Evolutionary conservation across 2,888 invertebrate genomes (phyloP).

Genomic region (Hydroisotoma schaefferi): DNA sequence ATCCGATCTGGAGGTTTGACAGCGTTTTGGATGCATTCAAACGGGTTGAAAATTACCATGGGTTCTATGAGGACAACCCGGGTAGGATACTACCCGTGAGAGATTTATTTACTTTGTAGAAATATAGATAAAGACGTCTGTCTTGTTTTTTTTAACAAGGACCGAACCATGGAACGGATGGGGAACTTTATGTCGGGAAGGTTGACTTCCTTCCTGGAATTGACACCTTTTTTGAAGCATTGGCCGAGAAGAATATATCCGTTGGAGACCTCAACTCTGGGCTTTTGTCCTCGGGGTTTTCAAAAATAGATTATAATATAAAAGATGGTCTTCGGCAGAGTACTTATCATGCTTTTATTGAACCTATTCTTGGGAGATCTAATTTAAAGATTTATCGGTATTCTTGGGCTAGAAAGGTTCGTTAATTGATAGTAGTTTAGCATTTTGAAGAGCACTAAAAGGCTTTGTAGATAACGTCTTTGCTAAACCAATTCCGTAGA

Average conservation of each 20-base stretch:
- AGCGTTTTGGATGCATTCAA: constrained; percentile 21
- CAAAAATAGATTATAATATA: constrained; percentile 27
- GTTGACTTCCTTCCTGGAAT: constrained; percentile 28
- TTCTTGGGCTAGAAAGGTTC: constrained; percentile 18
- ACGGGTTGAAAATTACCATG: constrained; percentile 29
- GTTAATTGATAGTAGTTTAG: not conserved
- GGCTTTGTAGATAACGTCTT: not conserved
- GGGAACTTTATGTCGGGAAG: constrained; percentile 29
- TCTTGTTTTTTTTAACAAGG: not conserved
- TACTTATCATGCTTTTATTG: constrained; percentile 24
- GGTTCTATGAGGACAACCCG: constrained; percentile 19
- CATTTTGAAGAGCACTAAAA: not conserved
- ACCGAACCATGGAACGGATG: constrained; percentile 24
- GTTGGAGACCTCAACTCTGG: constrained; percentile 27
- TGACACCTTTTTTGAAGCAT: constrained; percentile 15
- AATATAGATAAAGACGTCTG: not conserved
- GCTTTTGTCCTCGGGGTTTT: constrained; percentile 17
- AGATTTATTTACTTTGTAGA: too few species aligned
- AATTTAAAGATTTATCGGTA: constrained; percentile 22
- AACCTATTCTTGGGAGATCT: constrained; percentile 16
- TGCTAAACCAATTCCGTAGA: not conserved
- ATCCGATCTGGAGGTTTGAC: constrained; percentile 24
- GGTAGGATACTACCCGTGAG: not conserved
- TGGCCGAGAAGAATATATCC: constrained; percentile 17
- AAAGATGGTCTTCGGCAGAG: constrained; percentile 29